Evolutionary conservation across 2,113 vertebrate species (phyloP).

Genomic region (Anoura caudifer): DNA sequence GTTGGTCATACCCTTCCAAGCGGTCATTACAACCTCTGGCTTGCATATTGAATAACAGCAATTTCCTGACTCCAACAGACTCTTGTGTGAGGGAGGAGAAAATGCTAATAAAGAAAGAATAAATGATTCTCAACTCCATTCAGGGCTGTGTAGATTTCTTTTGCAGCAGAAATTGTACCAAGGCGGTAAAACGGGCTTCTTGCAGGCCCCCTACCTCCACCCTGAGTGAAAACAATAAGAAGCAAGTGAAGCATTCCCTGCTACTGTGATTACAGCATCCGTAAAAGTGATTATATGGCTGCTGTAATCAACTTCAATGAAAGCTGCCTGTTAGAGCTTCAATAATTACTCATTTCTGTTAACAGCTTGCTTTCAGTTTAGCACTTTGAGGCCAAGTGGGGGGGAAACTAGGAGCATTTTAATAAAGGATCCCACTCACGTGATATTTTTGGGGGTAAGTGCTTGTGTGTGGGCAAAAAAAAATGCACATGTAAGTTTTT

Average conservation of each 20-base stretch:
- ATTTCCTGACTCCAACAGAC: slow-evolving; percentile 88
- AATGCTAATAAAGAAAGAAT: slow-evolving; percentile 89
- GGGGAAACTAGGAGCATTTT: slow-evolving; percentile 73
- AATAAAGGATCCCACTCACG: slow-evolving; percentile 83
- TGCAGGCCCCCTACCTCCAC: slow-evolving; percentile 86
- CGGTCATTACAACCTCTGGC: slow-evolving; percentile 89
- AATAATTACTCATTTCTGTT: slow-evolving; percentile 93
- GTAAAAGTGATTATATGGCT: slow-evolving; percentile 92
- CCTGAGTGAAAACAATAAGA: slow-evolving; percentile 89
- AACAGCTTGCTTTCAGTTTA: slow-evolving; percentile 89
- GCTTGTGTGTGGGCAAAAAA: slow-evolving; percentile 88
- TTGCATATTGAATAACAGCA: slow-evolving; percentile 89
- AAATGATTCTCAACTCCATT: slow-evolving; percentile 88
- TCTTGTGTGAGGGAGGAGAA: slow-evolving; percentile 86
- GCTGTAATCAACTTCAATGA: slow-evolving; percentile 91
- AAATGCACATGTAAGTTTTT: slow-evolving; percentile 84
- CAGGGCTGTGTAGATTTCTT: slow-evolving; percentile 86
- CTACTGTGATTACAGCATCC: slow-evolving; percentile 90
- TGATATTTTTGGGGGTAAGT: slow-evolving; percentile 82
- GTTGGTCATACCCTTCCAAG: slow-evolving; percentile 88
- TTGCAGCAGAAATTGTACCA: slow-evolving; percentile 85
- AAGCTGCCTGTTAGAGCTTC: slow-evolving; percentile 91
- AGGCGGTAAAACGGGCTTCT: slow-evolving; percentile 85
- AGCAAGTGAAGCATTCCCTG: slow-evolving; percentile 88
- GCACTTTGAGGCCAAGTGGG: slow-evolving; percentile 85